Conservation (phyloP, 2,888 invertebrate genomes). For the Protonemura montana region DNA sequence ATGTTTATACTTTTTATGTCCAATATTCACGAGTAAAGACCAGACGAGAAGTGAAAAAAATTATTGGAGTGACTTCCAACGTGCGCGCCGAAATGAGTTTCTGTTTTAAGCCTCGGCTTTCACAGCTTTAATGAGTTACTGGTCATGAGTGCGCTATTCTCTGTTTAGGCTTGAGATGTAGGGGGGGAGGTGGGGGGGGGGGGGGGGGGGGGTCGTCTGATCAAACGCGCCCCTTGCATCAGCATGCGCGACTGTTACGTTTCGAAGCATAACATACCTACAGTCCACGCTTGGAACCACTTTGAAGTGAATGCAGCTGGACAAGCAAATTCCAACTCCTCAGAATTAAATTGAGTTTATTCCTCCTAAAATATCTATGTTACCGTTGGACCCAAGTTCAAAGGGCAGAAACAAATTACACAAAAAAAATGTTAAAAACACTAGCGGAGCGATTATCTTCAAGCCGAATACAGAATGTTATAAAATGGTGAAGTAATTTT, state of each 20-base stretch:
- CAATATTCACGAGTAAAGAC: background rate
- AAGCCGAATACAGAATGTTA: background rate
- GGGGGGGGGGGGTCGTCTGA: too few relatives aligned
- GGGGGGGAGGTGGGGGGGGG: too few relatives aligned
- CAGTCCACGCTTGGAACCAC: too few relatives aligned
- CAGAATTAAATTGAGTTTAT: background rate
- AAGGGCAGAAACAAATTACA: background rate
- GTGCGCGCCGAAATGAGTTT: background rate
- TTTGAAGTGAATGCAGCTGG: too few relatives aligned
- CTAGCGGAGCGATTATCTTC: background rate
- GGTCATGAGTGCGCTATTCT: too few relatives aligned
- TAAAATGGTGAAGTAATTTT: background rate
- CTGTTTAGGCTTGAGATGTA: too few relatives aligned
- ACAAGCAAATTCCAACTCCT: too few relatives aligned
- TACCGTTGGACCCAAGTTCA: background rate
- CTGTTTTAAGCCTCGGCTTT: background rate
- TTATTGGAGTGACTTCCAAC: background rate
- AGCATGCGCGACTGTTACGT: too few relatives aligned
- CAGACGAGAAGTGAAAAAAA: background rate
- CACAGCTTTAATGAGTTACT: background rate
- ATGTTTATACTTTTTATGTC: background rate
- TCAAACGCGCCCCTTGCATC: too few relatives aligned
- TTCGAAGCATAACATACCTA: too few relatives aligned
- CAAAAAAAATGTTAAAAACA: background rate
- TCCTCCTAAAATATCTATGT: background rate